Evolutionary conservation across 2,888 invertebrate species (phyloP).

Genomic region (Ypsolopha sequella): DNA sequence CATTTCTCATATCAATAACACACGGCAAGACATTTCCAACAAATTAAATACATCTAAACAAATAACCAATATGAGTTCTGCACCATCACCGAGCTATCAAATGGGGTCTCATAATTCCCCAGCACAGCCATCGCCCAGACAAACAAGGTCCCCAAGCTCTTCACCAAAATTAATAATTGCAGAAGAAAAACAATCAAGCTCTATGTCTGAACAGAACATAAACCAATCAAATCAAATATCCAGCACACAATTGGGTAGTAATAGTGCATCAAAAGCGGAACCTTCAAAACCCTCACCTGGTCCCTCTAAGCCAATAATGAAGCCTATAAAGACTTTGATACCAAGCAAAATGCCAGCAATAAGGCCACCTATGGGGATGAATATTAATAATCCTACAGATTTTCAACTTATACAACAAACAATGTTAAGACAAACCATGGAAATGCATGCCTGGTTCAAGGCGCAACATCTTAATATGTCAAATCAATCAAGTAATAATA

Average conservation of each 20-base stretch:
- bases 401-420: constrained; percentile 14
- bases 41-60: constrained; percentile 36
- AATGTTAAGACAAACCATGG: constrained; percentile 25
- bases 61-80: constrained; percentile 23
- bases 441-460: constrained; percentile 52
- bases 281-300: constrained; percentile 38
- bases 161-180: constrained; percentile 65
- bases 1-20: constrained; percentile 23
- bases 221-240: constrained; percentile 57
- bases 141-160: constrained; percentile 63
- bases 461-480: constrained; percentile 53
- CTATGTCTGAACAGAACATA: constrained; percentile 31
- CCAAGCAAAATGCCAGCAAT: constrained; percentile 38
- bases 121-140: constrained; percentile 51
- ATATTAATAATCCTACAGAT: constrained; percentile 9
- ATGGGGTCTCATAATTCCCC: constrained; percentile 31
- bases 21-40: constrained; percentile 33
- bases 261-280: constrained; percentile 37
- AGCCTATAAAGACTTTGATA: constrained; percentile 37
- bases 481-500: not conserved
- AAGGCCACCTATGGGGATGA: constrained; percentile 41
- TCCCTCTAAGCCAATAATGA: constrained; percentile 40
- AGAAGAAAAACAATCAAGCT: constrained; percentile 54
- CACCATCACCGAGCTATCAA: constrained; percentile 37
- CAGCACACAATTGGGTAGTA: constrained; percentile 44